Conservation (phyloP, 2,888 invertebrate genomes). For the Tachina lurida region DNA sequence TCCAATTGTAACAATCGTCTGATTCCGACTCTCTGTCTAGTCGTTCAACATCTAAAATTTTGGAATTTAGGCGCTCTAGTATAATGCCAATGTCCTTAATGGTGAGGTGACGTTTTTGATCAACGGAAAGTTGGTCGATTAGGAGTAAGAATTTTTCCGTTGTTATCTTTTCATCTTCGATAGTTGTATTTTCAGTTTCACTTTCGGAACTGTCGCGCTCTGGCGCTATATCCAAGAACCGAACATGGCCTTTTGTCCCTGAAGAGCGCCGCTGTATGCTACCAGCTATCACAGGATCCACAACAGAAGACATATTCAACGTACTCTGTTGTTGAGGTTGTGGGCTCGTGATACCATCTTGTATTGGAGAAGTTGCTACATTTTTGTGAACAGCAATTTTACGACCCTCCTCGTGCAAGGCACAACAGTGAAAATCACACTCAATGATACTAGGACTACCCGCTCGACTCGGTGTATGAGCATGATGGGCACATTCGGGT, state of each 20-base stretch:
- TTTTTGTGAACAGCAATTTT: constrained; percentile 96
- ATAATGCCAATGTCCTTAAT: constrained; percentile 98
- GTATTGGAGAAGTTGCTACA: constrained; percentile 96
- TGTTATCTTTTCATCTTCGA: constrained; percentile 89
- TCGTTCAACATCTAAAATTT: constrained; percentile 96
- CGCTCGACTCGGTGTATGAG: constrained; percentile 88
- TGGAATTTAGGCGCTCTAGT: constrained; percentile 94
- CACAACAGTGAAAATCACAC: constrained; percentile 98
- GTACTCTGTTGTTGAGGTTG: constrained; percentile 83
- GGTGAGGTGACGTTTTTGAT: constrained; percentile 95
- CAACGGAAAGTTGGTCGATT: constrained; percentile 95
- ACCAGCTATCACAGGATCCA: constrained; percentile 82
- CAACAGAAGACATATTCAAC: constrained; percentile 80
- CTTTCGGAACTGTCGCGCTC: constrained; percentile 95
- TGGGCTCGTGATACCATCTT: constrained; percentile 88
- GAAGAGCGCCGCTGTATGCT: constrained; percentile 83
- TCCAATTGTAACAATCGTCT: constrained; percentile 98
- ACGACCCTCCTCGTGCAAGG: constrained; percentile 95
- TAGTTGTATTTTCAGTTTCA: constrained; percentile 95
- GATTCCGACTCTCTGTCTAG: constrained; percentile 95
- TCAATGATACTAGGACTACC: constrained; percentile 88
- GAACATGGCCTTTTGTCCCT: constrained; percentile 90
- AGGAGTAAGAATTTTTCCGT: constrained; percentile 95
- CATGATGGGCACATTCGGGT: constrained; percentile 89
- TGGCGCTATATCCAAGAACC: constrained; percentile 90